phyloP scores from a whole-genome alignment of 2,888 invertebrate genomes.

The Mantis religiosa region DNA sequence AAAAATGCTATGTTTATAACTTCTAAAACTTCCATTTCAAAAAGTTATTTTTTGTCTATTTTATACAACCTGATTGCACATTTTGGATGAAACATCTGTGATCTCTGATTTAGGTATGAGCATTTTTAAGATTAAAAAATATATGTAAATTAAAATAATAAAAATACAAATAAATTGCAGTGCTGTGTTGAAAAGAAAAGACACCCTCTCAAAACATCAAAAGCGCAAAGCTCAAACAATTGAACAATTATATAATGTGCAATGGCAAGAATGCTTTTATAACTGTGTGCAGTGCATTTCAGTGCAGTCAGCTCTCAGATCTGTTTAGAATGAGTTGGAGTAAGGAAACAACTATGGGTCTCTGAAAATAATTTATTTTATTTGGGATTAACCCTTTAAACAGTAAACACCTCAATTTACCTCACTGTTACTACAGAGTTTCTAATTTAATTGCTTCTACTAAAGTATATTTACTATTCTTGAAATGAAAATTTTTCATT shows the following conservation, averaged over 20 bases:
- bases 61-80: too few species aligned
- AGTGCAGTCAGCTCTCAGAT: conserved; percentile 11
- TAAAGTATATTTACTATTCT: neutral
- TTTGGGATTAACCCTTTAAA: neutral
- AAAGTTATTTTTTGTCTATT: too few species aligned
- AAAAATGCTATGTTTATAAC: too few species aligned
- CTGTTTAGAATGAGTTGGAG: neutral
- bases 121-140: neutral
- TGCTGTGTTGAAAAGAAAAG: neutral
- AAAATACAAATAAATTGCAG: neutral
- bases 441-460: neutral
- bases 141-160: neutral
- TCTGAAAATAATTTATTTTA: neutral
- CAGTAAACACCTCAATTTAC: neutral
- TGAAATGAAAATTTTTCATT: neutral
- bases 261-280: neutral
- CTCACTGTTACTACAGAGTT: neutral
- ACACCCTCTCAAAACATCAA: neutral
- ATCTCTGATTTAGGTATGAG: neutral
- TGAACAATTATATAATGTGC: neutral
- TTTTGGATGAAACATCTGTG: too few species aligned
- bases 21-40: too few species aligned
- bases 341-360: neutral
- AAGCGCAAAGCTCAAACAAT: neutral
- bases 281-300: neutral